A percentile compares a stretch with the other conserved stretches of the same genome.
Conservation (phyloP, 2,888 invertebrate species). For the Cenopis cana region DNA sequence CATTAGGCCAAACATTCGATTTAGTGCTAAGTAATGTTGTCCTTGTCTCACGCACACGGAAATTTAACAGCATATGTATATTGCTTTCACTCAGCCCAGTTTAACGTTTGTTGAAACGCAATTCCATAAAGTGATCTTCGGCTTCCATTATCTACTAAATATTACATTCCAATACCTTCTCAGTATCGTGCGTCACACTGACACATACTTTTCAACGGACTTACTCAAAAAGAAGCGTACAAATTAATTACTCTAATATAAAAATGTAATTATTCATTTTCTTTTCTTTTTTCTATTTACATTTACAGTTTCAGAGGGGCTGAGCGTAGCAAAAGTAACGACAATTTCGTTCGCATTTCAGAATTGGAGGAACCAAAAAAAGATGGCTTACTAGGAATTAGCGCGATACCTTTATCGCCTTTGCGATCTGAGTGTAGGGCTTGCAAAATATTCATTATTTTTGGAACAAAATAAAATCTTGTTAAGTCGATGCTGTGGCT, state of each 20-base stretch:
- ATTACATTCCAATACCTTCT: too few species aligned
- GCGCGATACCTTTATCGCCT: conserved; percentile 11
- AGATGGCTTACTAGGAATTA: conserved; percentile 21
- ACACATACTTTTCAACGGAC: too few species aligned
- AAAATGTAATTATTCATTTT: too few species aligned
- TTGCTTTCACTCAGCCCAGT: conserved; percentile 7
- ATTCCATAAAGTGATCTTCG: neutral
- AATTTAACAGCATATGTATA: neutral
- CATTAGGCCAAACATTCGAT: conserved; percentile 6
- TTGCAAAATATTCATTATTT: neutral
- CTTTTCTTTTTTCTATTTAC: neutral
- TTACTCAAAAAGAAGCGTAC: too few species aligned
- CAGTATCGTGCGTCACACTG: too few species aligned
- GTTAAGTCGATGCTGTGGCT: too few species aligned
- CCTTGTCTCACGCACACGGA: conserved; percentile 6
- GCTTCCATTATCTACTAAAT: neutral
- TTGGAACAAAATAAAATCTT: too few species aligned
- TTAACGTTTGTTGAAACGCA: neutral
- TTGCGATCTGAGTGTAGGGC: conserved; percentile 6
- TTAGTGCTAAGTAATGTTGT: conserved; percentile 26
- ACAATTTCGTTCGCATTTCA: conserved; percentile 10
- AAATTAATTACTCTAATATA: too few species aligned
- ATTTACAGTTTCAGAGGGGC: neutral
- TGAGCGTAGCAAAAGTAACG: neutral
- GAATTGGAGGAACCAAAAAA: conserved; percentile 9